Evolutionary conservation across 2,797 vertebrate species (phyloP).

Genomic region (Leuciscus waleckii): DNA sequence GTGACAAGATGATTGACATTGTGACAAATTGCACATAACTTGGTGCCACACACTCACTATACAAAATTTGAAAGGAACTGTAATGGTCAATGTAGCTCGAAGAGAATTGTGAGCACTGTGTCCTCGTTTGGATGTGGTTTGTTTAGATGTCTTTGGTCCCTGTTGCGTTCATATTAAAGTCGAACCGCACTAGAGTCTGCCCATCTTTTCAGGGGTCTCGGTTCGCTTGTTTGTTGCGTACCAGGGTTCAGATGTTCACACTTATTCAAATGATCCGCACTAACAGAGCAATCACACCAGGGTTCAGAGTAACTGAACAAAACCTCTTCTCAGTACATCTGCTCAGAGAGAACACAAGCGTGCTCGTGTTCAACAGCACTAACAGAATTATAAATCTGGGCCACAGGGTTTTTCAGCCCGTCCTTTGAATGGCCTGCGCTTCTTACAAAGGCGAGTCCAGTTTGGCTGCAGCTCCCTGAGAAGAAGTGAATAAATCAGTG

Average conservation of each 20-base stretch:
- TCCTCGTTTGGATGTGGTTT: too few species aligned
- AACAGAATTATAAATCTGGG: neutral
- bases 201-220: neutral
- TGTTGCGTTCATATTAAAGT: neutral
- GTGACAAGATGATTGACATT: too few species aligned
- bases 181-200: too few species aligned
- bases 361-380: neutral
- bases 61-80: too few species aligned
- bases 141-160: neutral
- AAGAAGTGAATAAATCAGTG: slow-evolving; percentile 56
- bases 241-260: neutral
- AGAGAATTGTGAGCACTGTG: too few species aligned
- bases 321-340: neutral
- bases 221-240: neutral
- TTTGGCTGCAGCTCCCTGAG: slow-evolving; percentile 29
- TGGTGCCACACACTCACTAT: too few species aligned
- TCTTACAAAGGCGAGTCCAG: slow-evolving; percentile 50
- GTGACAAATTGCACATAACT: too few species aligned
- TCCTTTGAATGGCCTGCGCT: slow-evolving; percentile 16
- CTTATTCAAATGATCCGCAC: neutral
- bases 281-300: neutral
- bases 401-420: neutral
- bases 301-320: neutral
- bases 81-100: too few species aligned
- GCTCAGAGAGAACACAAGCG: slow-evolving; percentile 7